Evolutionary conservation across 2,113 vertebrate species (phyloP).

Genomic region (Gambusia affinis): DNA sequence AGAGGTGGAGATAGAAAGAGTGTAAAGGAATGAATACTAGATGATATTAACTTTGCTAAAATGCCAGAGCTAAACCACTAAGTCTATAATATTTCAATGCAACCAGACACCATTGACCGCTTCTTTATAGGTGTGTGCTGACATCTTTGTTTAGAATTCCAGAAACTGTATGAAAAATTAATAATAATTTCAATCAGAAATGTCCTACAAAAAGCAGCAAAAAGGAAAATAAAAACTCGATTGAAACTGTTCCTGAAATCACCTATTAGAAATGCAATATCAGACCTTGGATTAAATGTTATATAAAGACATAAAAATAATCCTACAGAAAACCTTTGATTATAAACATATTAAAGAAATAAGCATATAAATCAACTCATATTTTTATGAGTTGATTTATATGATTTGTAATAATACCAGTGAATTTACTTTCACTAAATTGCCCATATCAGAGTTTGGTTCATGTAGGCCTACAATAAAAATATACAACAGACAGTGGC

Average conservation of each 20-base stretch:
- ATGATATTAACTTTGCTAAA: constrained; percentile 60
- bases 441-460: too few species aligned
- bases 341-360: too few species aligned
- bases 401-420: too few species aligned
- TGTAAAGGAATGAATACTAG: constrained; percentile 64
- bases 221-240: not conserved
- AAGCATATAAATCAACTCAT: too few species aligned
- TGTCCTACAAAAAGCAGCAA: not conserved
- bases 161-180: not conserved
- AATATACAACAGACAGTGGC: too few species aligned
- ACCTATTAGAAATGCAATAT: too few species aligned
- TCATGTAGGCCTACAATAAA: too few species aligned
- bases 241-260: not conserved
- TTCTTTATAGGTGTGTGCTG: not conserved
- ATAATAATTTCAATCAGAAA: not conserved
- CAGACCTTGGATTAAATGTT: too few species aligned
- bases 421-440: too few species aligned
- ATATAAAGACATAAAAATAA: too few species aligned
- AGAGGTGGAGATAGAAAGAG: constrained; percentile 23
- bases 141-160: not conserved
- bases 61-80: constrained; percentile 33
- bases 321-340: too few species aligned
- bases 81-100: constrained; percentile 5
- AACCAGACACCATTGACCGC: constrained; percentile 5
- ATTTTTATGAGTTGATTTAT: too few species aligned